Evolutionary conservation across 2,888 invertebrate species (phyloP), one percentile per base, ranked within the genome.

Genomic region (Protophormia terraenovae): DNA sequence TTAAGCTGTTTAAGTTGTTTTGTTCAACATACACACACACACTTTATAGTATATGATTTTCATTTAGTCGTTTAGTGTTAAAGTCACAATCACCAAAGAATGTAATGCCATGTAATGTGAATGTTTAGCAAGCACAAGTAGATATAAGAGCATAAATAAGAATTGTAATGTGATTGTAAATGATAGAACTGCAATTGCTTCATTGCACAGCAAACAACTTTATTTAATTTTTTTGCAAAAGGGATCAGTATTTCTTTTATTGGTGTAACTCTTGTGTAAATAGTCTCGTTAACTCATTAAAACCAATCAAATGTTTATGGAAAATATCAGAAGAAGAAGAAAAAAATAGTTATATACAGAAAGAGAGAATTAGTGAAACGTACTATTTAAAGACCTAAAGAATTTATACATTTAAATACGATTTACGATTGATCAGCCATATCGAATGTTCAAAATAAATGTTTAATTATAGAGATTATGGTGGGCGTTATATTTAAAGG

Each of bases 361-460:
- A 16, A 41, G 24, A 58, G n/a, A 62, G 29, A 45, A 29, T 60
- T 60, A 50, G 32, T 73, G 47, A 62, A 22, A 47, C 29, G 41
- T 29, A 29, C 10, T 32, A 69, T 69, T 60, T 78, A 32, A 78
- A 60, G 14, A 19, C n/a, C 5, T 38, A 53, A 79, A 41, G 50
- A 71, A 50, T 79, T 64, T 53, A n/a, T 77, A 67, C 45, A 77
- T 58, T 41, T 66, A 71, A 50, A 71, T 62, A 38, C 19, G 62
- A 62, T 88, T 90, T 90, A 88, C 88, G 12, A 45, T 86, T 89
- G 87, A 86, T 89, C 89, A 89, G 89, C 89, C 88, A 89, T 87
- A 86, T 89, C 88, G 83, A 84, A 90, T 76, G 87, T 89, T 89
- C 88, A 89, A 90, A 89, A 86, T 22, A 60, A 58, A 62, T 73